Evolutionary conservation across 2,888 invertebrate species (phyloP).

Genomic region (Volucella inflata): DNA sequence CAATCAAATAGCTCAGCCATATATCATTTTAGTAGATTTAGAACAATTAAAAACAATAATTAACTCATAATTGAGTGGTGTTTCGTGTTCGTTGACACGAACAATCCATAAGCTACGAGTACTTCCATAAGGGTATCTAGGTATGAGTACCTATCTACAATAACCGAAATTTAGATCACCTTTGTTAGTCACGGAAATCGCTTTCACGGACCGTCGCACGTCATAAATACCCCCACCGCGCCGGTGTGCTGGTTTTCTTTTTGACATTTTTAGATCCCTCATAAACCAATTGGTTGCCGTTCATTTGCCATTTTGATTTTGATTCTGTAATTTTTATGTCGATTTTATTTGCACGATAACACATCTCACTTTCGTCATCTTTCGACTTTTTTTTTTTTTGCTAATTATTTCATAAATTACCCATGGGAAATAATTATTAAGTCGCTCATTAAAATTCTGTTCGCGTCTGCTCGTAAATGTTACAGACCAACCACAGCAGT

Average conservation of each 20-base stretch:
- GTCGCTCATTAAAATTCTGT: conserved; percentile 66
- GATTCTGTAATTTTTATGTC: conserved; percentile 36
- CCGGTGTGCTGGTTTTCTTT: conserved; percentile 55
- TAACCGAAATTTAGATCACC: conserved; percentile 46
- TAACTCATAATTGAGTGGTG: conserved; percentile 38
- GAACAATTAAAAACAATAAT: conserved; percentile 33
- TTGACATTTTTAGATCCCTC: neutral
- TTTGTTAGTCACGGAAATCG: conserved; percentile 67
- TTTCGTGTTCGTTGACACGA: conserved; percentile 68
- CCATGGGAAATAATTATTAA: conserved; percentile 63
- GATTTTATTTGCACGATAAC: conserved; percentile 36
- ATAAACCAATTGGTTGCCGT: conserved; percentile 14
- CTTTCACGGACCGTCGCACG: conserved; percentile 53
- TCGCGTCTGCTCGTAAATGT: conserved; percentile 14
- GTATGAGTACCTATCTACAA: too few relatives aligned
- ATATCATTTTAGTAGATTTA: conserved; percentile 23
- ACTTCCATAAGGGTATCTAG: conserved; percentile 25
- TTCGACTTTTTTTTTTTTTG: conserved; percentile 26
- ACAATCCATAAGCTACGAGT: conserved; percentile 44
- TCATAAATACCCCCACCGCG: conserved; percentile 22
- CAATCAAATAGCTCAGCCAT: conserved; percentile 21
- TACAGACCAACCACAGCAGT: neutral
- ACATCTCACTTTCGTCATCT: conserved; percentile 65
- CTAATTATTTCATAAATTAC: conserved; percentile 71
- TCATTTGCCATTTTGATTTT: neutral